Evolutionary conservation across 2,113 vertebrate genomes (phyloP).

Genomic region (Psilopsiagon aurifrons): DNA sequence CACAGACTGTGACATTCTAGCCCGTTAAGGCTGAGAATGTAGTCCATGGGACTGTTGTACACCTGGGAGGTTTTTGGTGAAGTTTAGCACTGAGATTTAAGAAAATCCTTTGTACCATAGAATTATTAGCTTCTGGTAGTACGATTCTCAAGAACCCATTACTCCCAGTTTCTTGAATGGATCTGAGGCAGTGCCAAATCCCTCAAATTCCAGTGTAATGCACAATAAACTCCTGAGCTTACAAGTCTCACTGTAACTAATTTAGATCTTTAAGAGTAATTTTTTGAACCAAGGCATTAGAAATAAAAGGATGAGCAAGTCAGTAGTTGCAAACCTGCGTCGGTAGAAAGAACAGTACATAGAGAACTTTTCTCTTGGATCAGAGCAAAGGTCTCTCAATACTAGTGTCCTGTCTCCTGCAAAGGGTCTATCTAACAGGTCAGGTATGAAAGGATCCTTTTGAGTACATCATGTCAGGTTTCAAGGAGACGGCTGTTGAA

Average conservation of each 20-base stretch:
- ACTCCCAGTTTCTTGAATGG: background rate
- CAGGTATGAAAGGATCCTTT: background rate
- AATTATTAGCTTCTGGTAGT: background rate
- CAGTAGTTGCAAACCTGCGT: background rate
- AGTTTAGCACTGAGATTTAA: background rate
- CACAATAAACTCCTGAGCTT: background rate
- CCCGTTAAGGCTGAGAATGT: background rate
- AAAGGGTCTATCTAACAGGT: background rate
- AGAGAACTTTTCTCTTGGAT: background rate
- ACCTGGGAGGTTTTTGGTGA: fast-evolving
- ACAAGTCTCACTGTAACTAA: background rate
- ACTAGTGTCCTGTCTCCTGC: background rate
- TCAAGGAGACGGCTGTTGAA: background rate
- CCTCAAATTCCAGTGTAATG: background rate
- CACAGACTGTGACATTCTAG: background rate
- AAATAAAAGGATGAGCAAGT: background rate
- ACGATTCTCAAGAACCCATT: fast-evolving
- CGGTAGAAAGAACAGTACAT: background rate
- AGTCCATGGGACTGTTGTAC: background rate
- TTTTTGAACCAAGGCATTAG: background rate
- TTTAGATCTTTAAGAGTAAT: background rate
- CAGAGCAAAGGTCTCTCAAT: background rate
- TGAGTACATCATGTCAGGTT: background rate
- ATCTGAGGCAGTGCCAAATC: background rate
- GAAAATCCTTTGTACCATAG: background rate